Evolutionary conservation across 2,888 invertebrate species (phyloP), one percentile per base, ranked within the genome.

Genomic region (Leptinotarsa haldemani): DNA sequence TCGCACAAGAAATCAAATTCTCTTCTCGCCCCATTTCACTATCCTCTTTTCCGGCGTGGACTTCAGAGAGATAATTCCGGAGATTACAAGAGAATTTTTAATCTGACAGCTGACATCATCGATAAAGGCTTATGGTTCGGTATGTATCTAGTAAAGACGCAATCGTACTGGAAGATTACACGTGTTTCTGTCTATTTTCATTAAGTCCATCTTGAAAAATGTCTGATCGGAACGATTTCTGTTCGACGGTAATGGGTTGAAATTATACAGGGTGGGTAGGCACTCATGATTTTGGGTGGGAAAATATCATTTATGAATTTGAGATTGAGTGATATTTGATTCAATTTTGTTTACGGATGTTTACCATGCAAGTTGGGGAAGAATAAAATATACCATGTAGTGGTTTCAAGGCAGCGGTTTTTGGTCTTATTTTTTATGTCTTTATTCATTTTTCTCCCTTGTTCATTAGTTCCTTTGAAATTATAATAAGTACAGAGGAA

Each of bases 71-170:
- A 56, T 56, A 56, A 56, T 56, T 56, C 56, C 56, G 20, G 13
- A 56, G 56, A 56, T 56, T 56, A 56, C 56, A 15, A 52, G 20
- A 3, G 20, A 56, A 20, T 22, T 22, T 56, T 22, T 56, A 56
- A 56, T 56, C 56, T 20, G 56, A 56, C 56, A 56, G 56, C 22
- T 22, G 20, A 56, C 56, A 56, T 56, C 56, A 22, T 56, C 56
- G 56, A 56, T 56, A 56, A 56, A 56, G 22, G 20, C 56, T 20
- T 22, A 15, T 22, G 22, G 56, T 22, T 20, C 56, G 56, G 20
- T 56, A 56, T 56, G 56, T 56, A 22, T 18, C 56, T 56, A 15
- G 56, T 56, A 9, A 18, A 20, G 22, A 22, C 22, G 56, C 20
- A 56, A 56, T 56, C 56, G 22, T 13, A 22, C 22, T 22, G 22